phyloP scores from a whole-genome alignment of 2,113 vertebrate genomes.

The Chionis minor region DNA sequence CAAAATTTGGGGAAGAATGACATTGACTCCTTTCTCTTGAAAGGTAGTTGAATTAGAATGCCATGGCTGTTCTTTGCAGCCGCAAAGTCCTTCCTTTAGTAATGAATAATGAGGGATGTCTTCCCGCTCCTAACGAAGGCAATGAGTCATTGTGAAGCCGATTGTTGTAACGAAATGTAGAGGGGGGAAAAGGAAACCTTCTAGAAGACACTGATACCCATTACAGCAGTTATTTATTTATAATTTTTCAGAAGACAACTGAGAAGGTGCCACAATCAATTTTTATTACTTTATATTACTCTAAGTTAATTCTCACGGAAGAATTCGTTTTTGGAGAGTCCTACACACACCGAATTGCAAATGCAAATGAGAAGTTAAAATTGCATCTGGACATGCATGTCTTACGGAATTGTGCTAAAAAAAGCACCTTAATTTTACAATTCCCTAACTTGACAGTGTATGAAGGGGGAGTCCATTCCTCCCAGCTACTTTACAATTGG shows the following conservation, averaged over 20 bases:
- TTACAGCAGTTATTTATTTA: background rate
- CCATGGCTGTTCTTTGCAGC: background rate
- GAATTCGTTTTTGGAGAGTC: slow-evolving; percentile 23
- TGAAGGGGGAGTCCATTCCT: background rate
- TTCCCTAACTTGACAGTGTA: background rate
- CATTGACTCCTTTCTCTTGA: background rate
- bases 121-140: slow-evolving; percentile 45
- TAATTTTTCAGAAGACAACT: background rate
- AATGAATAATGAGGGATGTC: slow-evolving; percentile 65
- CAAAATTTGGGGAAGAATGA: slow-evolving; percentile 35
- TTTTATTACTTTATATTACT: slow-evolving; percentile 23
- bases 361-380: slow-evolving; percentile 22
- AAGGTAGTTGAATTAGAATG: slow-evolving; percentile 52
- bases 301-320: background rate
- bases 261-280: background rate
- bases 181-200: background rate
- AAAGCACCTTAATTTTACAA: slow-evolving; percentile 17
- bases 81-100: slow-evolving; percentile 30
- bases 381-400: slow-evolving; percentile 16
- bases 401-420: background rate
- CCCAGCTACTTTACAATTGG: background rate
- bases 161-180: background rate
- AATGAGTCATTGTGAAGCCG: slow-evolving; percentile 50
- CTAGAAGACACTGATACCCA: background rate
- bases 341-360: background rate